Base-by-base conservation (phyloP, 2,888 invertebrate species). In the Eupithecia pulchellata region DNA sequence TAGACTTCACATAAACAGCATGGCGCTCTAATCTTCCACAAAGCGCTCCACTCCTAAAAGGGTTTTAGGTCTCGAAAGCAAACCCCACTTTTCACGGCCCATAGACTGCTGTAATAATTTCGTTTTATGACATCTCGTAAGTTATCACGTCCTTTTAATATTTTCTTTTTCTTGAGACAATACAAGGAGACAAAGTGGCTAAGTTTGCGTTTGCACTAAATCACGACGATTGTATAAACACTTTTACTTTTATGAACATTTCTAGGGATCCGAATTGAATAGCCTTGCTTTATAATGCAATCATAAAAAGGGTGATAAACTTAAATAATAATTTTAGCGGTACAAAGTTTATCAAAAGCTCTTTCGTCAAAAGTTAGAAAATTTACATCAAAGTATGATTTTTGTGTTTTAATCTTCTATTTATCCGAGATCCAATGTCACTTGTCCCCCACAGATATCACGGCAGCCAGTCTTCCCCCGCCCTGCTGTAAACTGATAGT, bases 171-270 rank as follows among this genome's bases (percentile, higher is more conserved):
- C 66, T 72, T 69, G 71, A 78, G 73, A 79, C 77, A 78, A 77
- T 76, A 77, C 75, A 73, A 79, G 72, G 72, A 75, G 75, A 78
- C 76, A 77, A 76, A 78, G 77, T 71, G 77, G 65, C 74, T 70
- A 76, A 77, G 76, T 79, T 78, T 79, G n/a, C 71, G 69, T 74
- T 65, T 25, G 66, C 73, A 64, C 72, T 78, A 75, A 78, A 76
- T 76, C 76, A 78, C 64, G 25, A 36, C 69, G 72, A 75, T 73
- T 78, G 75, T 71, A 68, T 66, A 72, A 76, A 74, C 75, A 76
- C 73, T 72, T 78, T 75, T 77, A 66, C 62, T 72, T 76, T 69
- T 73, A 34, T 61, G 34, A n/a, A 14, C 58, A 20, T 60, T 32
- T 25, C 0, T 25, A 0, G 13, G 34, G 61, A 34, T 34, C 25